Conservation (phyloP, 2,797 vertebrate species). For the Eupleurogrammus muticus region DNA sequence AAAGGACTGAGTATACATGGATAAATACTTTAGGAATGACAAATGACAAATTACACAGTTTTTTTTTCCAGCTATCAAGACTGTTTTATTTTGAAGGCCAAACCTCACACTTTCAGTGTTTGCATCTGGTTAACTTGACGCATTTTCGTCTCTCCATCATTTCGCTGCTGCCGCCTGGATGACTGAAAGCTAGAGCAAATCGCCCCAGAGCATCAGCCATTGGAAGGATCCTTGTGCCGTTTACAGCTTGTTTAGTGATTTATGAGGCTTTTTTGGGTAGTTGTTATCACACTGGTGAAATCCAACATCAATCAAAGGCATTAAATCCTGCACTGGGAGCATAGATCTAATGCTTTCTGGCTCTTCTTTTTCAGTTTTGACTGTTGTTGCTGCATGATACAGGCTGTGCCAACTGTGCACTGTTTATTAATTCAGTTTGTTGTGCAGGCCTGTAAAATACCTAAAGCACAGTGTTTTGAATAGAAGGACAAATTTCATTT, state of each 20-base stretch:
- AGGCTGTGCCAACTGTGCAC: neutral
- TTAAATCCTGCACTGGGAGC: slow-evolving; percentile 36
- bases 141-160: slow-evolving; percentile 64
- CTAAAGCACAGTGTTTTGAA: neutral
- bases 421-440: neutral
- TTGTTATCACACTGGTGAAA: slow-evolving; percentile 48
- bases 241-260: slow-evolving; percentile 62
- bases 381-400: neutral
- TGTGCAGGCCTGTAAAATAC: neutral
- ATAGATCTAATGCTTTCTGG: slow-evolving; percentile 1
- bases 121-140: neutral
- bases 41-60: rapidly evolving
- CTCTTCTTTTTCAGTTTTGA: neutral
- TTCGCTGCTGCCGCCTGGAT: slow-evolving; percentile 50
- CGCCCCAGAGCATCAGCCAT: slow-evolving; percentile 63
- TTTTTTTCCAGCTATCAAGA: rapidly evolving
- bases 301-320: slow-evolving; percentile 39
- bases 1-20: too few species aligned
- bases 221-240: slow-evolving; percentile 51
- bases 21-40: too few species aligned
- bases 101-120: rapidly evolving
- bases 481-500: neutral
- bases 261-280: slow-evolving; percentile 35
- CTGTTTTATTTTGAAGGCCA: slow-evolving; percentile 40
- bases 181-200: slow-evolving; percentile 53